These are phyloP conservation scores for Panurus biarmicus DNA, from an alignment of 2,113 vertebrate species.

Conservation along the genomic window DNA sequence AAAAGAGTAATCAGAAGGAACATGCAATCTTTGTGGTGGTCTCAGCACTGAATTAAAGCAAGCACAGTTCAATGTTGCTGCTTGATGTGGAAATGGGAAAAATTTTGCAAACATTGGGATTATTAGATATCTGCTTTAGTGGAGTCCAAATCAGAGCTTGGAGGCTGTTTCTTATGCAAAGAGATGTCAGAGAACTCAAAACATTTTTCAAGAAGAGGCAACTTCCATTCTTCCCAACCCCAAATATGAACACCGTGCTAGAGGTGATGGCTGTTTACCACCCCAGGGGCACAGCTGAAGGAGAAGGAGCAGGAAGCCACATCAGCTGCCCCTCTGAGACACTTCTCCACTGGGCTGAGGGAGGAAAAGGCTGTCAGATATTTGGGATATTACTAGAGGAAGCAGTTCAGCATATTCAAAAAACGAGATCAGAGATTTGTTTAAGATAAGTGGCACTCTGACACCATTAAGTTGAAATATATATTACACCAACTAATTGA, in stretches of 20 bases:
- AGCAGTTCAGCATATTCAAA: neutral
- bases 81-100: neutral
- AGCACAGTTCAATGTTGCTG: neutral
- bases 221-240: neutral
- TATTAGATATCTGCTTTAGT: neutral
- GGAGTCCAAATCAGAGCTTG: neutral
- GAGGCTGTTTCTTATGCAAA: neutral
- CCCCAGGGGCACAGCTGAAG: neutral
- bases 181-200: neutral
- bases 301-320: neutral
- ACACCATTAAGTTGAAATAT: neutral
- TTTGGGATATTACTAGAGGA: neutral
- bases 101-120: neutral
- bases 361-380: neutral
- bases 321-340: neutral
- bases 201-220: neutral
- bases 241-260: neutral
- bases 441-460: neutral
- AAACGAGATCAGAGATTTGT: neutral
- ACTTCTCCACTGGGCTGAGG: neutral
- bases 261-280: neutral
- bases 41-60: neutral
- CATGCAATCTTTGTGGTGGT: neutral
- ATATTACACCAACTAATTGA: neutral
- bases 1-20: neutral